Evolutionary conservation across 2,797 vertebrate genomes (phyloP).

Genomic region (Macropodus opercularis): DNA sequence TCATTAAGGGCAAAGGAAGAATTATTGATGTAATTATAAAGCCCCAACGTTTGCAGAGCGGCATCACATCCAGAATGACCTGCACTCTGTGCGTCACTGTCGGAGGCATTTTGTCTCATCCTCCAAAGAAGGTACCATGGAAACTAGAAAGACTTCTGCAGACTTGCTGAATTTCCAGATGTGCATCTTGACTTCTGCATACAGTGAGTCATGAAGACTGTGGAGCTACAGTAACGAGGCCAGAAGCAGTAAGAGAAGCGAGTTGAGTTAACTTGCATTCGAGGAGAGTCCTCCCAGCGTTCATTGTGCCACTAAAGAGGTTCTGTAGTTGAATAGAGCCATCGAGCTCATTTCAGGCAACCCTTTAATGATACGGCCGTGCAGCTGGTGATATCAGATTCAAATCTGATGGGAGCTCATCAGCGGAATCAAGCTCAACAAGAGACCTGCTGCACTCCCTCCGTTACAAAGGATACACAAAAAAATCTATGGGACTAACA

Average conservation of each 20-base stretch:
- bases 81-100: no score
- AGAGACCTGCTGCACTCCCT: conserved; percentile 24
- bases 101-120: neutral
- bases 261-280: neutral
- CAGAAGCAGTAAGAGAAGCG: neutral
- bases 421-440: conserved; percentile 32
- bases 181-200: neutral
- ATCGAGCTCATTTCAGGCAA: conserved; percentile 15
- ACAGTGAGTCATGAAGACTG: neutral
- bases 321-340: conserved; percentile 5
- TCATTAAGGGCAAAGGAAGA: neutral
- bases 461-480: conserved; percentile 10
- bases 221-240: neutral
- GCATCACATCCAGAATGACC: no score
- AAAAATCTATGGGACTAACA: neutral
- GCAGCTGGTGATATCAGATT: conserved; percentile 45
- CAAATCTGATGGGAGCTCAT: conserved; percentile 54
- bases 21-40: neutral
- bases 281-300: neutral
- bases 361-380: conserved; percentile 34
- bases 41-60: neutral
- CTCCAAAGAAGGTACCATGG: neutral
- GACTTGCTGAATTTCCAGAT: neutral
- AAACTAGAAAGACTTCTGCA: neutral
- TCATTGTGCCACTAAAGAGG: neutral